Conservation (phyloP, 2,888 invertebrate genomes). For the Blastobasis lacticolella region DNA sequence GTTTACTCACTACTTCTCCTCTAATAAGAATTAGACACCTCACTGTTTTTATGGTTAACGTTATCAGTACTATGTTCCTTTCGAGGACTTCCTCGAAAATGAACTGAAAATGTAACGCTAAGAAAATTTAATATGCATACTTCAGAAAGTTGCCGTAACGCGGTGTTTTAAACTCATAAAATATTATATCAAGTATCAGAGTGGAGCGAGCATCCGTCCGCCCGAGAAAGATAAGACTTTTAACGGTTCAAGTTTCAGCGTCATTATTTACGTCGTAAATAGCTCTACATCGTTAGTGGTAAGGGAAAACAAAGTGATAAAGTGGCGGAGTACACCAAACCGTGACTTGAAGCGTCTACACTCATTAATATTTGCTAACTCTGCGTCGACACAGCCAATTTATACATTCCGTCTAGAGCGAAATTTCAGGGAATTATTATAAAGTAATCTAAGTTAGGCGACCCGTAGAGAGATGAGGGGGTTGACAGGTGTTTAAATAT, state of each 20-base stretch:
- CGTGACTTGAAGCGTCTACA: conserved; percentile 32
- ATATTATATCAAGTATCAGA: conserved; percentile 17
- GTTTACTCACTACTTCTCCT: conserved; percentile 1
- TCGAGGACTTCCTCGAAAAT: too few relatives aligned
- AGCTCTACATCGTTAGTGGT: conserved; percentile 41
- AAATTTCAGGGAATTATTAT: conserved; percentile 60
- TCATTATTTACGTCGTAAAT: conserved; percentile 47
- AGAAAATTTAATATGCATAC: not conserved
- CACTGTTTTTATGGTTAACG: too few relatives aligned
- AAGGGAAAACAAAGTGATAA: conserved; percentile 42
- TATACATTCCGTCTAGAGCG: conserved; percentile 54
- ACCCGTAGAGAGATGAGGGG: conserved; percentile 45
- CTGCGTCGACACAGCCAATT: conserved; percentile 50
- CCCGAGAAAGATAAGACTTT: conserved; percentile 37
- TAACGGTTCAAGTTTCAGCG: conserved; percentile 42
- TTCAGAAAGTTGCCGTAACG: conserved; percentile 4
- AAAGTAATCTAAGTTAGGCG: conserved; percentile 69
- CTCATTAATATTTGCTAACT: conserved; percentile 55
- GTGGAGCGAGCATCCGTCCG: conserved; percentile 27
- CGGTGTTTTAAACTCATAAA: conserved; percentile 16
- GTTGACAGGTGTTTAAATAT: conserved; percentile 66
- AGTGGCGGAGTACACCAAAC: conserved; percentile 36
- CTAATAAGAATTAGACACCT: too few relatives aligned
- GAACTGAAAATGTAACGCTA: not conserved
- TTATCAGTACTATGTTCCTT: too few relatives aligned